These are phyloP conservation scores for Drosophila sulfurigaster DNA, from an alignment of 1,140 invertebrate species.

Conservation along the genomic window DNA sequence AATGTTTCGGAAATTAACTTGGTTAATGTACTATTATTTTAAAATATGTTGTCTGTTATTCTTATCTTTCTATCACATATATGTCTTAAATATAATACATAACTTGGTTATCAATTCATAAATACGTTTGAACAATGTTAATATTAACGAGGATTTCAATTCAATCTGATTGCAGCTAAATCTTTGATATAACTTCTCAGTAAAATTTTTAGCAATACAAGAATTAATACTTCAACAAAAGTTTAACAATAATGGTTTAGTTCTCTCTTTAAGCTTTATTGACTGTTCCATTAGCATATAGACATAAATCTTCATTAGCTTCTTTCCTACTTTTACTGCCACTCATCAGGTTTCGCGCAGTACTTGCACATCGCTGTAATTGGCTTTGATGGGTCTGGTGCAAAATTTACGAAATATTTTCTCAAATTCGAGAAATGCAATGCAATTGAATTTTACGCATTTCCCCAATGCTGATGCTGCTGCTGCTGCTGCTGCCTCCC, in stretches of 20 bases:
- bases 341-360: conserved; percentile 22
- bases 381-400: not conserved
- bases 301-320: conserved; percentile 8
- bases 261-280: not conserved
- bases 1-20: not conserved
- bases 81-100: too few species aligned
- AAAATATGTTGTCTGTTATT: not conserved
- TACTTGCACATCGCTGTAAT: conserved; percentile 19
- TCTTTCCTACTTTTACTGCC: not conserved
- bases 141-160: too few species aligned
- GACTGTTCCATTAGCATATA: not conserved
- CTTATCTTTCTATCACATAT: not conserved
- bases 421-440: conserved; percentile 21
- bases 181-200: not conserved
- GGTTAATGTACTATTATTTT: not conserved
- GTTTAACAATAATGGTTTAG: not conserved
- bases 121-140: too few species aligned
- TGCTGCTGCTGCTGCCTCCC: not conserved
- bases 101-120: too few species aligned
- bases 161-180: not conserved
- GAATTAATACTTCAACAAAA: not conserved
- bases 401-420: conserved; percentile 32
- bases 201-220: too few species aligned
- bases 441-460: conserved; percentile 35
- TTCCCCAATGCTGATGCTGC: not conserved